Conservation (phyloP, 2,113 vertebrate genomes). For the Ursus arctos region DNA sequence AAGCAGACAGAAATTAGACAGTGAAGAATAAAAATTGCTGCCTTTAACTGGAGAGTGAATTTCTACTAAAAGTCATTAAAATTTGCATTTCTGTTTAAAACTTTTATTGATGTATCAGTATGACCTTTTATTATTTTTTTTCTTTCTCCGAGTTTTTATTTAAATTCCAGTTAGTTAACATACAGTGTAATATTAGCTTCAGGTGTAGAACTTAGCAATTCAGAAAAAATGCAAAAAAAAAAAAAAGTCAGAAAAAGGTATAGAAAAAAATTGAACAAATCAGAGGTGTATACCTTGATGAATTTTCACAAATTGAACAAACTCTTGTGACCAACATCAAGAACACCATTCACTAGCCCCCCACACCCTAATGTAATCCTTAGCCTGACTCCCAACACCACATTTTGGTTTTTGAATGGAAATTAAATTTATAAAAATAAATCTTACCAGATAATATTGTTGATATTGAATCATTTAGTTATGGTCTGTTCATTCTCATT, state of each 20-base stretch:
- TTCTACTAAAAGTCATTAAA: not conserved
- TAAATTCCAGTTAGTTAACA: not conserved
- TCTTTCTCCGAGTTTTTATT: not conserved
- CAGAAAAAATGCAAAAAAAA: not conserved
- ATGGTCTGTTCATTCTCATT: not conserved
- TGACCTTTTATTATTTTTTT: not conserved
- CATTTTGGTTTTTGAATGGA: not conserved
- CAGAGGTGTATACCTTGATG: not conserved
- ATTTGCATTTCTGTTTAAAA: not conserved
- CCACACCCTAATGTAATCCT: not conserved
- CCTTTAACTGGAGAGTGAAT: not conserved
- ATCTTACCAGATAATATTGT: not conserved
- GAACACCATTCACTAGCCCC: not conserved
- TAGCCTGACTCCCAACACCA: not conserved
- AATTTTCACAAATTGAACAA: not conserved
- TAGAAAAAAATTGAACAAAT: not conserved
- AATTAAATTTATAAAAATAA: not conserved
- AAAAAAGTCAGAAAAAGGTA: not conserved
- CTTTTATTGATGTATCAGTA: not conserved
- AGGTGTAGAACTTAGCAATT: not conserved
- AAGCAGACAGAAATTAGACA: not conserved
- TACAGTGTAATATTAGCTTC: not conserved
- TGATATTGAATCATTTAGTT: not conserved
- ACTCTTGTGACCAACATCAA: not conserved
- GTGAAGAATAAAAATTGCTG: not conserved